Conservation (phyloP, 64 coral and sea anemone species). For the Hydrozoanthus tunicans region DNA sequence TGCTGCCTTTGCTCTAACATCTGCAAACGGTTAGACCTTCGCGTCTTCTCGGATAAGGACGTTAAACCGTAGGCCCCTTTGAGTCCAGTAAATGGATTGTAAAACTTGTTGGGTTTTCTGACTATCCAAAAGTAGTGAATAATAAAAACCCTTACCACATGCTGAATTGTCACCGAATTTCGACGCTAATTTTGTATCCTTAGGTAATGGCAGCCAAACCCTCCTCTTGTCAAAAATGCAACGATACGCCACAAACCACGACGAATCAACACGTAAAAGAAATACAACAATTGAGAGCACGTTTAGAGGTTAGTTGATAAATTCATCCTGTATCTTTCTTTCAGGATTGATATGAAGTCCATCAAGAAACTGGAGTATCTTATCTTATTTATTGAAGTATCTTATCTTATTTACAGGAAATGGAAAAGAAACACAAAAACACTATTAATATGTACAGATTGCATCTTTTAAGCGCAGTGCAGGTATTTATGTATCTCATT, state of each 20-base stretch:
- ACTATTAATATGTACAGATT: slow-evolving; percentile 88
- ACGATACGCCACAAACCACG: neutral
- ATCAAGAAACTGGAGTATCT: no score
- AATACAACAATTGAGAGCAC: slow-evolving; percentile 39
- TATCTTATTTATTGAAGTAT: no score
- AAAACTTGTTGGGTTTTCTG: no score
- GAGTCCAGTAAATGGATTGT: no score
- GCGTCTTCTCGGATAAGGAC: no score
- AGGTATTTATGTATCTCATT: slow-evolving; percentile 50
- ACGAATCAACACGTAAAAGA: slow-evolving; percentile 11
- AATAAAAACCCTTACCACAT: neutral
- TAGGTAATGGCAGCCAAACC: slow-evolving; percentile 32
- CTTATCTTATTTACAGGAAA: slow-evolving; percentile 36
- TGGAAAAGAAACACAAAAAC: slow-evolving; percentile 53
- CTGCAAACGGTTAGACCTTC: no score
- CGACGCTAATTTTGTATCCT: neutral
- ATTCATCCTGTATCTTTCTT: neutral
- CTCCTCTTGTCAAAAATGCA: slow-evolving; percentile 11
- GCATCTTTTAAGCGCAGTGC: slow-evolving; percentile 82
- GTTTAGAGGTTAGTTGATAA: slow-evolving; percentile 51
- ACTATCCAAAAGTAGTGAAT: no score
- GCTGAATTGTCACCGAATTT: neutral
- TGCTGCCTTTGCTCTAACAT: no score
- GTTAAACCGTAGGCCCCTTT: no score
- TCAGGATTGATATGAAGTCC: neutral